These are phyloP conservation scores for Oncorhynchus keta DNA, from an alignment of 2,113 vertebrate genomes.

Conservation along the genomic window DNA sequence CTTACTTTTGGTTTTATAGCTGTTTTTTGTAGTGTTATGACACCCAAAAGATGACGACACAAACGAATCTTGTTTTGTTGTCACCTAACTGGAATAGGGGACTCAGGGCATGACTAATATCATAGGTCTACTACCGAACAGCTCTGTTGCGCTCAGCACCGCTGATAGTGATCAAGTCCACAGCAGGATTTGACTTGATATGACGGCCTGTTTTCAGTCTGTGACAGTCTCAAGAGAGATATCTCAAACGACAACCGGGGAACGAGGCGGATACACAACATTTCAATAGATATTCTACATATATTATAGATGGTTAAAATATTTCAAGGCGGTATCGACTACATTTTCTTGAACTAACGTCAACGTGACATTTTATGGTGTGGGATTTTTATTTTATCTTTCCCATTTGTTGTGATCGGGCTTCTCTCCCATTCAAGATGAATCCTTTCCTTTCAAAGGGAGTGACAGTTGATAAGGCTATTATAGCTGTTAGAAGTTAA, in stretches of 20 bases:
- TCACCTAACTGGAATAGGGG: too few species aligned
- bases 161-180: not conserved
- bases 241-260: not conserved
- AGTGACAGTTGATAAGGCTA: constrained; percentile 5
- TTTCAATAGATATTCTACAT: too few species aligned
- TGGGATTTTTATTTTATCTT: too few species aligned
- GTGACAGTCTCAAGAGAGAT: constrained; percentile 3
- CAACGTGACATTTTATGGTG: too few species aligned
- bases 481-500: not conserved
- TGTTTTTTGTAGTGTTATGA: too few species aligned
- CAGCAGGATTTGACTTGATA: not conserved
- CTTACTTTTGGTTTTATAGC: too few species aligned
- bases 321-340: too few species aligned
- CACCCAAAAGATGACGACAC: too few species aligned
- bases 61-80: too few species aligned
- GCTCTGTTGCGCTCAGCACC: not conserved
- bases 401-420: not conserved
- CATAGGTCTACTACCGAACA: not conserved
- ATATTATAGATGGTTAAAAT: too few species aligned
- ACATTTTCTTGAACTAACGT: too few species aligned
- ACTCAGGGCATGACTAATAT: too few species aligned
- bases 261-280: not conserved
- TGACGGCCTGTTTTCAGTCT: not conserved
- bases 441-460: not conserved
- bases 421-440: not conserved